Base-by-base conservation (phyloP, 2,888 invertebrate species). In the Deilephila elpenor region DNA sequence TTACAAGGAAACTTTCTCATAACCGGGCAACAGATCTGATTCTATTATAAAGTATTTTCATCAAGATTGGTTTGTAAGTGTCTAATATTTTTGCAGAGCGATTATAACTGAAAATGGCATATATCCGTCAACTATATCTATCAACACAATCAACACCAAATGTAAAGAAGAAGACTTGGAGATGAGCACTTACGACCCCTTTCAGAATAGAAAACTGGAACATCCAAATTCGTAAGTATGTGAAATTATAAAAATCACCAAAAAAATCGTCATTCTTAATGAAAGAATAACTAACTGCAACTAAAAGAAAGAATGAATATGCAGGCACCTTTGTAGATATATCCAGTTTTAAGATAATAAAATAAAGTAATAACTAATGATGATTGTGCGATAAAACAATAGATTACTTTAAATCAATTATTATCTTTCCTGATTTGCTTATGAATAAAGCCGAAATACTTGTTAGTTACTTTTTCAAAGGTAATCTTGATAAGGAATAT, bases 181-280 rank as follows among this genome's bases (percentile, higher is more conserved):
- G 77, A 86, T 85, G 53, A 85, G 79, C 73, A 79, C 81, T 0
- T 93, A 93, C 73, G 92, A 95, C 71, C 95, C 95, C 0, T 94
- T 95, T 75, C 82, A 90, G 73, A 91, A 93, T 73, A 90, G 95
- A 82, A 91, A 94, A 82, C 78, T 94, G 75, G 92, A 93, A 80
- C 92, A 95, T 81, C 93, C 95, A 0, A 95, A 93, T 82, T 94
- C 95, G 95, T 95, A 87, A 93, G 94, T 91, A 80, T 34, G n/a
- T 74, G 71, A 73, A 75, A 44, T 20, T 5, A 44, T 67, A 5
- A 61, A 19, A 61, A 19, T 6, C 20, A 37, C n/a, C n/a, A 8
- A 37, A 20, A 34, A 19, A n/a, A 59, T 59, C 11, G 1, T 25
- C n/a, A 19, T 34, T n/a, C 51, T 44, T 44, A 11, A 44, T 11